Evolutionary conservation across 1,140 invertebrate species (phyloP), one percentile per base, ranked within the genome.

Genomic region (Uloborus diversus): DNA sequence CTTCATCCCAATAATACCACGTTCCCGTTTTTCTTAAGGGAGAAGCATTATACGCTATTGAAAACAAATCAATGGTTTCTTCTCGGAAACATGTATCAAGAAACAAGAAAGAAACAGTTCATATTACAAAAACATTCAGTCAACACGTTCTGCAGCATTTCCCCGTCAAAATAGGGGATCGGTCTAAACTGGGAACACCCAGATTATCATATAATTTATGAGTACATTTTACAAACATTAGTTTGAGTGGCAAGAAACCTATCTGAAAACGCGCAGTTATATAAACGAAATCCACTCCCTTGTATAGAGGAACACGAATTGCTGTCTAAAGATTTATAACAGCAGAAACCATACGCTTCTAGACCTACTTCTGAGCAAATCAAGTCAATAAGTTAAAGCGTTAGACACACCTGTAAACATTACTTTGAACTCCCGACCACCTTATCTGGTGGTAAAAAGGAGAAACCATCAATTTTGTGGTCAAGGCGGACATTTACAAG

Each of bases 141-240:
- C n/a, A n/a, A n/a, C n/a, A n/a, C n/a, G n/a, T n/a, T n/a, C n/a
- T n/a, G n/a, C n/a, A n/a, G n/a, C n/a, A n/a, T n/a, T n/a, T n/a
- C n/a, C n/a, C n/a, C n/a, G 57, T 70, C 68, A 57, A 33, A 57
- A 70, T 70, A 57, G 57, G 32, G 32, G 13, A 73, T 28, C 42
- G 56, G 35, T 11, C 69, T 73, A 30, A 13, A 17, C 14, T 27
- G 66, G 66, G 28, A 61, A 73, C 69, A 73, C 69, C 69, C 69
- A 61, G 53, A 73, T 73, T 73, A 73, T 73, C 69, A 42, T 35
- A 32, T 61, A 59, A 73, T 73, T 73, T 57, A 73, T 61, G 57
- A 61, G 35, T 14, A 30, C 25, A 42, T 25, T 59, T 27, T 11
- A 25, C 35, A 61, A 73, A 47, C 30, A 61, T 73, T 73, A 42